Percentiles rank a stretch among this genome's conserved stretches.
Evolutionary conservation across 2,113 vertebrate species (phyloP).

Genomic region (Bubo blakistoni): DNA sequence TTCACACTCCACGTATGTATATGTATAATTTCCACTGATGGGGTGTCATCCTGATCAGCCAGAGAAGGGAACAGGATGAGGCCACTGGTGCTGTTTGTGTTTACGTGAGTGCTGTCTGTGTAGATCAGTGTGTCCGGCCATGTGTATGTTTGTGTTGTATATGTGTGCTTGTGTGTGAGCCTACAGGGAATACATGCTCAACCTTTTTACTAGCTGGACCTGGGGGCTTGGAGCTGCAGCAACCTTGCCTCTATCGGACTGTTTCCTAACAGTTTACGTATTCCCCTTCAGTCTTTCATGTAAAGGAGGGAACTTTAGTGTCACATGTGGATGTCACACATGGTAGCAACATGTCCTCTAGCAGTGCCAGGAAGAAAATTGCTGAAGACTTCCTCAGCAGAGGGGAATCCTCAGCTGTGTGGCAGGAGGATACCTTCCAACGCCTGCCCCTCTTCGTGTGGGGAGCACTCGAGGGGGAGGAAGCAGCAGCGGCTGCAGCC

Average conservation of each 20-base stretch:
- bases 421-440: rapidly evolving
- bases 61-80: not conserved
- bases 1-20: rapidly evolving
- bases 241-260: rapidly evolving
- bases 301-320: not conserved
- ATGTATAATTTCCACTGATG: not conserved
- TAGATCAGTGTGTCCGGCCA: rapidly evolving
- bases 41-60: not conserved
- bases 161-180: rapidly evolving
- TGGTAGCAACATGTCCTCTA: not conserved
- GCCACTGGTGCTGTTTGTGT: rapidly evolving
- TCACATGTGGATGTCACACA: rapidly evolving
- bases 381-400: not conserved
- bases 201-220: not conserved
- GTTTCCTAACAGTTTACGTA: not conserved
- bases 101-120: not conserved
- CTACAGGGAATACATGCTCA: not conserved
- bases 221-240: not conserved
- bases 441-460: rapidly evolving
- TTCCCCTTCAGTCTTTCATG: not conserved
- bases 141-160: not conserved
- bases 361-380: not conserved
- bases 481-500: not conserved
- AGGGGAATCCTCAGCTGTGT: rapidly evolving
- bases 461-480: not conserved